Base-by-base conservation (phyloP, 2,888 invertebrate genomes). In the Apomyelois bistriatella region DNA sequence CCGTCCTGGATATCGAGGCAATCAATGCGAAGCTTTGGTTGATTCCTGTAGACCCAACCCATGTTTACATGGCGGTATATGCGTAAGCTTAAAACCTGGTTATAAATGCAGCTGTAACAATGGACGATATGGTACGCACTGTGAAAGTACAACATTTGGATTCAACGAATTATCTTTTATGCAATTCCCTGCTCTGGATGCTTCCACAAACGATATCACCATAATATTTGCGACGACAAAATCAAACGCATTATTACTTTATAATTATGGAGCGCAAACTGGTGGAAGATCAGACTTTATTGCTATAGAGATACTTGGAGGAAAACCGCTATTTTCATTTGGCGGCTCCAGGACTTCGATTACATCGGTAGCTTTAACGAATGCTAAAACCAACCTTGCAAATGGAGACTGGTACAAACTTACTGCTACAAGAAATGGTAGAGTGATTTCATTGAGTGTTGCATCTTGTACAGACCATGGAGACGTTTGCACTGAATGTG, bases 31-130 rank as follows among this genome's bases (percentile, higher is more conserved):
- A 86, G 94, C 94, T 15, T 91, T 95, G 2, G 95, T 96, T 0
- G 97, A 98, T 76, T 96, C 96, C 0, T 99, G 98, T 73, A 92
- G 97, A 56, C 96, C 97, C 0, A 97, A 98, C 79, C 98, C 98
- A n/a, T 98, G 98, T 70, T 87, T 96, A 58, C 92, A 97, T 76
- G 97, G 97, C 22, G 98, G 98, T 30, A 92, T 96, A 42, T 98
- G 98, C 72, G 94, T 97, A 12, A 94, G 95, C 58, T 87, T 96
- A n/a, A 96, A 96, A 72, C 96, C 97, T 6, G 97, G 97, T 35
- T 98, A 96, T 74, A 94, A 93, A 74, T 95, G 95, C 68, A 95
- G 95, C 64, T 99, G 99, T 73, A 94, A 94, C 0, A 95, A 96
- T 66, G 97, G 97, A 9, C 93, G 95, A 32, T 97, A 97, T 73